Evolutionary conservation across 2,888 invertebrate genomes (phyloP).

Genomic region (Campoletis raptor): DNA sequence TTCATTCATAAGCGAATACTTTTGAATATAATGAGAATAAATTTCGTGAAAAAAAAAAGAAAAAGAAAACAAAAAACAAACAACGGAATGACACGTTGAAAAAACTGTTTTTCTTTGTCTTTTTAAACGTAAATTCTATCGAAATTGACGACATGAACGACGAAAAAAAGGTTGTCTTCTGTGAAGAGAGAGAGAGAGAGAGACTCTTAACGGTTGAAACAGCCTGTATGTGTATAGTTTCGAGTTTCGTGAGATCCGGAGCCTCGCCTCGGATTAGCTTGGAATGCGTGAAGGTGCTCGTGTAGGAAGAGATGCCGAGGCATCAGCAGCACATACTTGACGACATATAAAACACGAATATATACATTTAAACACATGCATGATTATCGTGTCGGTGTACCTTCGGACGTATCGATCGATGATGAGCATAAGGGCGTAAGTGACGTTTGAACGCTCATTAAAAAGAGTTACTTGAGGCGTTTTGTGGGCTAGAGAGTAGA

Average conservation of each 20-base stretch:
- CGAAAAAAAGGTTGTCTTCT: neutral
- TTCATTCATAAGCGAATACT: slow-evolving; percentile 3
- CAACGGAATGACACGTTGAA: neutral
- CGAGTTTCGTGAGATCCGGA: slow-evolving; percentile 78
- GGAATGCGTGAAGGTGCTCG: slow-evolving; percentile 79
- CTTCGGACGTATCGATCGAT: neutral
- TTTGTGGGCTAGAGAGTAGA: slow-evolving; percentile 12
- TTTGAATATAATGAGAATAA: neutral
- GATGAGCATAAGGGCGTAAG: neutral
- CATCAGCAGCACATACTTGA: slow-evolving; percentile 48
- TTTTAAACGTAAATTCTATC: neutral
- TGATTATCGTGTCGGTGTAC: slow-evolving; percentile 57
- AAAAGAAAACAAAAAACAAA: neutral
- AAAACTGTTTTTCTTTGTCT: neutral
- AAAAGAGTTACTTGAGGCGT: neutral
- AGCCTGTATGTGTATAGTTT: slow-evolving; percentile 59
- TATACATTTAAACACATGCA: slow-evolving; percentile 13
- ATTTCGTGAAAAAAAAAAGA: neutral
- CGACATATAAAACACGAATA: slow-evolving; percentile 38
- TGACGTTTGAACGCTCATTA: neutral
- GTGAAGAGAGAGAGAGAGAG: neutral
- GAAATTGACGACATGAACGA: neutral
- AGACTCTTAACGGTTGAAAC: neutral
- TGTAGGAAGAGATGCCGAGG: slow-evolving; percentile 61
- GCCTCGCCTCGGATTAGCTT: slow-evolving; percentile 77